A percentile compares a stretch with the other conserved stretches of the same genome.
phyloP scores from a whole-genome alignment of 2,888 invertebrate genomes.

The Balanococcus diminutus region DNA sequence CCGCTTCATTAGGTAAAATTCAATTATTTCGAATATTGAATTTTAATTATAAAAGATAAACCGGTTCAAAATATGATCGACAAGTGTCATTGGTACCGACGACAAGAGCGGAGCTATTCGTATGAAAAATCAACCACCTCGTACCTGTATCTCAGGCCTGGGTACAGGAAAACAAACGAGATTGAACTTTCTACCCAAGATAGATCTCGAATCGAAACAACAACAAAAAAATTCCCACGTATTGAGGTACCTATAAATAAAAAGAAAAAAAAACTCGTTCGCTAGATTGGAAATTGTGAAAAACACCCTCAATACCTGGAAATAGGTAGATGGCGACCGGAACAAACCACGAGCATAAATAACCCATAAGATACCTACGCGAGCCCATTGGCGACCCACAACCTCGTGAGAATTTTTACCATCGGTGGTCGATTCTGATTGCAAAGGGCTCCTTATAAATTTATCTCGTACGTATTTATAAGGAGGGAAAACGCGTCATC shows the following conservation, averaged over 20 bases:
- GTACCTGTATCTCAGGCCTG: neutral
- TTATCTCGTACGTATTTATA: neutral
- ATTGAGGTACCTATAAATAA: neutral
- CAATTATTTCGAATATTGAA: neutral
- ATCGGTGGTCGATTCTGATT: neutral
- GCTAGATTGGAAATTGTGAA: neutral
- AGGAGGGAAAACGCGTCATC: neutral
- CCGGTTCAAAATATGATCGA: slow-evolving; percentile 12
- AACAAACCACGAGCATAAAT: neutral
- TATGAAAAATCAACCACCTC: neutral
- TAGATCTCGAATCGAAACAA: neutral
- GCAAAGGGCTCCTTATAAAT: neutral
- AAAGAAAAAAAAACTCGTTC: neutral
- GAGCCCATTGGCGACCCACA: neutral
- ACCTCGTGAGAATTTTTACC: slow-evolving; percentile 5
- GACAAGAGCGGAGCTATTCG: neutral
- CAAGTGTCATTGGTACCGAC: neutral
- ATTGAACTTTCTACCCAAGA: neutral
- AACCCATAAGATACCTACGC: neutral
- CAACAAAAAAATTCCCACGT: neutral
- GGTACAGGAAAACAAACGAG: neutral
- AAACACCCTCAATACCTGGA: neutral
- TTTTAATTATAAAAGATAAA: neutral
- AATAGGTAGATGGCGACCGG: neutral
- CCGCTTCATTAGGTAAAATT: slow-evolving; percentile 14